These are phyloP conservation scores for Todus mexicanus DNA, from an alignment of 2,797 vertebrate genomes.

Conservation along the genomic window DNA sequence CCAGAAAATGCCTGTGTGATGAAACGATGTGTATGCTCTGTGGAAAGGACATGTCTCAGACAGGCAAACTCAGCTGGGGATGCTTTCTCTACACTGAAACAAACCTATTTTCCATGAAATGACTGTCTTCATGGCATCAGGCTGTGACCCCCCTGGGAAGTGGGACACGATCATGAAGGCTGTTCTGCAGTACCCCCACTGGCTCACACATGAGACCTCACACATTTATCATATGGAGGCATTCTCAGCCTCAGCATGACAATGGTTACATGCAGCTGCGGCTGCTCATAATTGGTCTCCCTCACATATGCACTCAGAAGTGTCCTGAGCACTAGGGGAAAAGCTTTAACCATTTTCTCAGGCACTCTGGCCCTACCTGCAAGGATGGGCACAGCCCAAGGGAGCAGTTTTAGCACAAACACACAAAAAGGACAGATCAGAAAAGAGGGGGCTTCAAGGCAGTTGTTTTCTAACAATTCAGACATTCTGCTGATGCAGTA, in stretches of 20 bases:
- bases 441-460: background rate
- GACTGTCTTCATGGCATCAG: background rate
- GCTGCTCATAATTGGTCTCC: background rate
- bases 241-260: background rate
- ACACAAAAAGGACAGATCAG: rapidly evolving
- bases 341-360: background rate
- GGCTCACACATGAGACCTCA: background rate
- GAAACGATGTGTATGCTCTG: rapidly evolving
- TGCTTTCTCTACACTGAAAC: background rate
- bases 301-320: too few species aligned
- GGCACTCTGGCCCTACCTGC: background rate
- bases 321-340: background rate
- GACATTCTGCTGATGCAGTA: background rate
- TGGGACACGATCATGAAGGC: background rate
- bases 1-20: background rate
- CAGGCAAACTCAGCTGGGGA: background rate
- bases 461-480: background rate
- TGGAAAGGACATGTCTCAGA: background rate
- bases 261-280: background rate
- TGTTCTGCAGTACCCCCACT: background rate
- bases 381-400: background rate
- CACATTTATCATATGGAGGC: background rate
- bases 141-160: background rate
- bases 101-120: background rate
- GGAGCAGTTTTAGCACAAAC: background rate